phyloP scores from a whole-genome alignment of 2,888 invertebrate species.

The Ganaspis brasiliensis region DNA sequence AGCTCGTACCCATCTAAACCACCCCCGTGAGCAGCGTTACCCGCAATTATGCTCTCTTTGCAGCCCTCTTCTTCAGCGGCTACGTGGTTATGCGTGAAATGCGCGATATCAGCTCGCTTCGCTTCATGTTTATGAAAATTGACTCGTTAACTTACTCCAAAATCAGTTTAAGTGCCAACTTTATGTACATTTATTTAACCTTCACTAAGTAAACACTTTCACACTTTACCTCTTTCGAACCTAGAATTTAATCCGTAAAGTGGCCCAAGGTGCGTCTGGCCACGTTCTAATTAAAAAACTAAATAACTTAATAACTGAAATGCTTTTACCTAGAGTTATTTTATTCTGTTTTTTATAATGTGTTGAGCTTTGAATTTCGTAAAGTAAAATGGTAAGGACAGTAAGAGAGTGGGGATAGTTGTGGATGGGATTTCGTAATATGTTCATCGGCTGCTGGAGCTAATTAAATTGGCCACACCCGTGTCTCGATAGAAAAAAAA shows the following conservation, averaged over 20 bases:
- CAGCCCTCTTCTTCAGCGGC: constrained; percentile 45
- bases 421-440: no score
- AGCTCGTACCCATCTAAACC: constrained; percentile 31
- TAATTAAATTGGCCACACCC: no score
- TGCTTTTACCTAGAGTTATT: no score
- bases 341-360: no score
- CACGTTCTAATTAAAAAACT: no score
- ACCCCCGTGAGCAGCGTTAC: constrained; percentile 57
- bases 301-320: no score
- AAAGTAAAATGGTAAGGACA: no score
- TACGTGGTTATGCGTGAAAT: constrained; percentile 41
- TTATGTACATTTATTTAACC: constrained; percentile 18
- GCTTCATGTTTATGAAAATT: constrained; percentile 42
- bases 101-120: constrained; percentile 38
- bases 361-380: no score
- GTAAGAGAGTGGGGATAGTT: no score
- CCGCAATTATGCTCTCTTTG: constrained; percentile 60
- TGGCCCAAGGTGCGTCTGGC: background rate
- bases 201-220: constrained; percentile 13
- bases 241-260: background rate
- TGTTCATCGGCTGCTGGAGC: no score
- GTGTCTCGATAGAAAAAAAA: no score
- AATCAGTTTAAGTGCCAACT: constrained; percentile 26
- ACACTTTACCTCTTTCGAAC: background rate
- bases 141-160: constrained; percentile 41